Evolutionary conservation across 2,113 vertebrate genomes (phyloP).

Genomic region (Calypte anna): DNA sequence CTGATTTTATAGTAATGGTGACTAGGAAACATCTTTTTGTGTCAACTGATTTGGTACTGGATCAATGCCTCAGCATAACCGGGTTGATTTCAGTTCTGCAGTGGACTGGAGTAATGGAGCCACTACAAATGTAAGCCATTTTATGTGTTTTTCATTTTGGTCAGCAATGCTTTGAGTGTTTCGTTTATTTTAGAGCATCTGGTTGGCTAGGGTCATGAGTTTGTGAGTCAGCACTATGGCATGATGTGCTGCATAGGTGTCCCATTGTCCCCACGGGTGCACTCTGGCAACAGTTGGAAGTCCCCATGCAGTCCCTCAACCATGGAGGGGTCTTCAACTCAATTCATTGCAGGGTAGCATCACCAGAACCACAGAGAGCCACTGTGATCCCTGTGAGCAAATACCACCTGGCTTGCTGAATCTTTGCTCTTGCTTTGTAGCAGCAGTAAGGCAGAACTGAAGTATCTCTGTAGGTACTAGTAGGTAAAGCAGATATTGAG

Average conservation of each 20-base stretch:
- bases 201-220: accelerated
- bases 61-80: not conserved
- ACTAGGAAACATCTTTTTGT: not conserved
- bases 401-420: not conserved
- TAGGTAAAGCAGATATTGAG: not conserved
- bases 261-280: not conserved
- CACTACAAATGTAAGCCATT: no score
- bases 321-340: not conserved
- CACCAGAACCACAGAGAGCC: not conserved
- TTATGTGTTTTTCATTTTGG: not conserved
- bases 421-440: not conserved
- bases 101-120: not conserved
- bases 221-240: not conserved
- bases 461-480: not conserved
- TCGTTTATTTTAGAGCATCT: not conserved
- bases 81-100: not conserved
- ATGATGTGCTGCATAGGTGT: not conserved
- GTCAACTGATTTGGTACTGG: not conserved
- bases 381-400: not conserved
- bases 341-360: not conserved
- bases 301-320: not conserved
- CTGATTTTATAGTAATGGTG: not conserved
- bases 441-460: not conserved
- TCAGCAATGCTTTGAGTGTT: accelerated
- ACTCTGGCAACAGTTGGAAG: not conserved